Base-by-base conservation (phyloP, 2,797 vertebrate species). In the Rachycentron canadum region DNA sequence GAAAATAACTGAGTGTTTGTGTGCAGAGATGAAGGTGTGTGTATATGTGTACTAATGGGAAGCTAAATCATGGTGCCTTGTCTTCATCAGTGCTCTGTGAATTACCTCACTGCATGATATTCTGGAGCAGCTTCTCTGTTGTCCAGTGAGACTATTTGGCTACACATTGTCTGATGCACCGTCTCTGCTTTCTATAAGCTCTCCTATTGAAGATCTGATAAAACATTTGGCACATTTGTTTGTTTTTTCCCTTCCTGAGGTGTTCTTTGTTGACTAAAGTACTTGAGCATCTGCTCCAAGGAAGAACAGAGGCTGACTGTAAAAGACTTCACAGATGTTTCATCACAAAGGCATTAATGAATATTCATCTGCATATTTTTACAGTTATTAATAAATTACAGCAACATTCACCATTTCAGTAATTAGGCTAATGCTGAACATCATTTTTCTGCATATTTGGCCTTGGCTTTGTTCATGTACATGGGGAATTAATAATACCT, bases 311-410 rank as follows among this genome's bases (percentile, higher is more conserved):
- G 72, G 26, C 69, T 12, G 23, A 76, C 19, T 75, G 65, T 76
- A 62, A 66, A 76, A 76, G 25, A 66, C 70, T 62, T 70, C 59
- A 61, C 78, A 85, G 79, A 79, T 82, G 76, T 87, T 87, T 79
- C 86, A 84, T 80, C 79, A 87, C 80, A 83, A 83, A 83, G 60
- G n/a, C 81, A 74, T 64, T 13, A 78, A 82, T 88, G 71, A 85
- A 88, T 81, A 82, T 88, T 87, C 68, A 88, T 77, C 71, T 86
- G 78, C 55, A 85, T 87, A 89, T 86, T 84, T 89, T 83, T 80
- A 67, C 85, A 65, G 63, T 69, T 83, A 75, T 89, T 82, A 87
- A 91, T 88, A 87, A 88, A 87, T 90, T 79, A 85, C 52, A 76
- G 40, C 69, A 60, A 62, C 75, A 73, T 43, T 73, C 57, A 68